Evolutionary conservation across 2,888 invertebrate genomes (phyloP).

Genomic region (Agrochola lychnidis): DNA sequence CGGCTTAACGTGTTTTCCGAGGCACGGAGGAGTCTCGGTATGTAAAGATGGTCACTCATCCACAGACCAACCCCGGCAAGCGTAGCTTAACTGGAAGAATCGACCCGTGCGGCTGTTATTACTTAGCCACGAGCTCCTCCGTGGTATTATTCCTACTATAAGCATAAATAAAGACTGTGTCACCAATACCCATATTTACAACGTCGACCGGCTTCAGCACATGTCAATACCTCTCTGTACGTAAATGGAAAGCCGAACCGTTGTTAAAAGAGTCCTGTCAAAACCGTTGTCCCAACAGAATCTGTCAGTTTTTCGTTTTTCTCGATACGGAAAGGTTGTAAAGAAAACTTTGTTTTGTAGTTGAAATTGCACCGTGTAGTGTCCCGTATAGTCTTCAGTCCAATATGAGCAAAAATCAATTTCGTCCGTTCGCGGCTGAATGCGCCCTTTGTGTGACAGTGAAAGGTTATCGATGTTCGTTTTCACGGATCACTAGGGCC

Average conservation of each 20-base stretch:
- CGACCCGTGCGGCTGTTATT: too few relatives aligned
- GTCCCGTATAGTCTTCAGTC: slow-evolving; percentile 62
- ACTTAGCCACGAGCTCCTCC: too few relatives aligned
- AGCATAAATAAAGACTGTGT: slow-evolving; percentile 3
- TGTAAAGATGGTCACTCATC: too few relatives aligned
- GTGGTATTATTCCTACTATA: too few relatives aligned
- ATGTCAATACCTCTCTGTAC: slow-evolving; percentile 46
- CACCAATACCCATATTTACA: slow-evolving; percentile 12
- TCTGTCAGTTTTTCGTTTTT: slow-evolving; percentile 36
- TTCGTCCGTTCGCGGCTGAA: slow-evolving; percentile 84
- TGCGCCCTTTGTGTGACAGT: slow-evolving; percentile 85
- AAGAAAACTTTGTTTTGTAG: slow-evolving; percentile 65
- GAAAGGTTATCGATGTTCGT: slow-evolving; percentile 88
- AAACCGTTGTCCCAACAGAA: slow-evolving; percentile 49
- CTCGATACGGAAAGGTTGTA: slow-evolving; percentile 36
- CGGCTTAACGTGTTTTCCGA: too few relatives aligned
- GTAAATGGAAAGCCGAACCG: slow-evolving; percentile 57
- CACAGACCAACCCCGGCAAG: too few relatives aligned
- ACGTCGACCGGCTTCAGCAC: slow-evolving; percentile 33
- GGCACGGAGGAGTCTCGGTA: too few relatives aligned
- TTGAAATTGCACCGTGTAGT: slow-evolving; percentile 60
- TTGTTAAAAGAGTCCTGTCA: slow-evolving; percentile 51
- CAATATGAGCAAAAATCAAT: slow-evolving; percentile 87
- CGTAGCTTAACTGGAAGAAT: too few relatives aligned
- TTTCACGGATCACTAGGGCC: slow-evolving; percentile 84